Evolutionary conservation across 2,797 vertebrate species (phyloP), one percentile per base, ranked within the genome.

Genomic region (Cryptoprocta ferox): DNA sequence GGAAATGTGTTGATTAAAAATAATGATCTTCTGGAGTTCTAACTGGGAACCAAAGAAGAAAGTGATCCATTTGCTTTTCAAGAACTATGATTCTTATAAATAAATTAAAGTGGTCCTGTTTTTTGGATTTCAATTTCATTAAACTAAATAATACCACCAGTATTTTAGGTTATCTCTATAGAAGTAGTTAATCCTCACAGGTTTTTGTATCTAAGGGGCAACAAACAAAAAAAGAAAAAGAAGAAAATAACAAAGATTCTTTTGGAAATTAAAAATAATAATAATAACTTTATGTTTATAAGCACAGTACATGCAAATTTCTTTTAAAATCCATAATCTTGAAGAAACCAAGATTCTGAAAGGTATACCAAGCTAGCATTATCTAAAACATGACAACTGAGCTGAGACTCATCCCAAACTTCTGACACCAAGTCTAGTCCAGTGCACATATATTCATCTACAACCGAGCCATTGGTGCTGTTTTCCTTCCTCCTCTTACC

Each of bases 1-100:
- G 70, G 48, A 92, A 92, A 79, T 83, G 15, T 86, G 24, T 82
- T 86, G 39, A 95, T 92, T 75, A 96, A 92, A 94, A 83, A 78
- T 78, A 83, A 79, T 68, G 92, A 61, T 61, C 42, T 15, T 75
- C 86, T 93, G 65, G 48, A 91, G 28, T 83, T 87, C 56, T 66
- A 91, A 39, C 37, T 35, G 4, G 53, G 13, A 88, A 35, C 26
- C 56, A 84, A 86, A 24, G 28, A 87, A 82, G 61, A 96, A 85
- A n/a, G n/a, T 15, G 59, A 61, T 61, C 79, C 11, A n/a, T 79
- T 89, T 85, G 73, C 28, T 78, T 65, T 80, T 81, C 35, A 91
- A 78, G 66, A 85, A 37, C 35, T 76, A 84, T 35, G 88, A 30
- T 39, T 59, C 50, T 66, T 82, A 91, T 76, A 95, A 68, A 89